phyloP scores from a whole-genome alignment of 92 coral and sea anemone species.

The Parazoanthus swiftii region DNA sequence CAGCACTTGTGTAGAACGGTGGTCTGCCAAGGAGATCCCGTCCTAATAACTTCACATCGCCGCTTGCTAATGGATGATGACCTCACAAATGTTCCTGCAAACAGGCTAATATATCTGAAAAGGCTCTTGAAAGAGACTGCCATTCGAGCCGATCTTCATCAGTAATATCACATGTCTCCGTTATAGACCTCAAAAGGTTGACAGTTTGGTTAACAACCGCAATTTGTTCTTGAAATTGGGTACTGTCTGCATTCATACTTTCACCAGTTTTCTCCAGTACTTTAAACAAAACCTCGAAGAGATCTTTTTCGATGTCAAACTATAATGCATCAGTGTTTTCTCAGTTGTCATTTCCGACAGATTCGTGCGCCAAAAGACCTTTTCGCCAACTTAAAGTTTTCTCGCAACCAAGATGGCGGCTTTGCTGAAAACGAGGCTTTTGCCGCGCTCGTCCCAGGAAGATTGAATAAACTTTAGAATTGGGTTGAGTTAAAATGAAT shows the following conservation, averaged over 20 bases:
- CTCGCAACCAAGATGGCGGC: no score
- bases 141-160: not conserved
- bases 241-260: conserved; percentile 1
- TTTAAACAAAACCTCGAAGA: conserved; percentile 38
- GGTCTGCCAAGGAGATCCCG: no score
- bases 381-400: not conserved
- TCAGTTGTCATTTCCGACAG: not conserved
- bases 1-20: no score
- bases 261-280: conserved; percentile 50
- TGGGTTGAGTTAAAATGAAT: not conserved
- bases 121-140: conserved; percentile 32
- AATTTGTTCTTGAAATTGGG: conserved; percentile 20
- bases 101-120: conserved; percentile 21
- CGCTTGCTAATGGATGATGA: conserved; percentile 35
- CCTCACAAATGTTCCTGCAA: conserved; percentile 37
- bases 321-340: not conserved
- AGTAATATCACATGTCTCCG: not conserved
- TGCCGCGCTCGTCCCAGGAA: no score
- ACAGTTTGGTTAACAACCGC: no score
- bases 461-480: not conserved
- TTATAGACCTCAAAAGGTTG: no score
- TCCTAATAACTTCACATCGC: conserved; percentile 22
- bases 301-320: conserved; percentile 47
- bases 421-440: no score
- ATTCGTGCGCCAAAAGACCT: not conserved